Evolutionary conservation across 2,113 vertebrate genomes (phyloP).

Genomic region (Muscicapa adusta): DNA sequence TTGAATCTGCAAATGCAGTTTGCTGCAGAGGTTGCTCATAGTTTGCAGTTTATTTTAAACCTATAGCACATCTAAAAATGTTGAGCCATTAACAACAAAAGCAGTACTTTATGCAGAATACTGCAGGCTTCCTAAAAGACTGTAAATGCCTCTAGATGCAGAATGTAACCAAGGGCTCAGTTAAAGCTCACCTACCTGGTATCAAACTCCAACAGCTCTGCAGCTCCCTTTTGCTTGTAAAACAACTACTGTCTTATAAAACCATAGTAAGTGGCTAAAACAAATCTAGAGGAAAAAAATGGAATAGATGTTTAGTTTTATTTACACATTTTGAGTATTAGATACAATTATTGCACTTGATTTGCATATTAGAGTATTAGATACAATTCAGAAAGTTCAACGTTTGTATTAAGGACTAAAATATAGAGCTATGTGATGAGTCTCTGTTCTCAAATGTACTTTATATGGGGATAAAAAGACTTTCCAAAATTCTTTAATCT

Average conservation of each 20-base stretch:
- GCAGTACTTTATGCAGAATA: not conserved
- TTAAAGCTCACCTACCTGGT: not conserved
- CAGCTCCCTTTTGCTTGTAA: not conserved
- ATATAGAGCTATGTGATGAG: not conserved
- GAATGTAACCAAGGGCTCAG: not conserved
- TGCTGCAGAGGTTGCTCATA: not conserved
- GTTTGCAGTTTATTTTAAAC: not conserved
- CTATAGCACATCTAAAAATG: not conserved
- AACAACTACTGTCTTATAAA: constrained; percentile 19
- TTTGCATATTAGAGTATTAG: not conserved
- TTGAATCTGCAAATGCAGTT: not conserved
- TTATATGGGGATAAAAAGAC: not conserved
- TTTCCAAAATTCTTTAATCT: not conserved
- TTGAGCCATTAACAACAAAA: not conserved
- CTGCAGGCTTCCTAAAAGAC: not conserved
- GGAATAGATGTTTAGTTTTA: not conserved
- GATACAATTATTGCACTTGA: not conserved
- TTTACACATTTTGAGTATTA: not conserved
- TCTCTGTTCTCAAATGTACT: not conserved
- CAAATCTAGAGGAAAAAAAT: not conserved
- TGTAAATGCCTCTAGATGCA: not conserved
- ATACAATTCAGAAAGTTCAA: not conserved
- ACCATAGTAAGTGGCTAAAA: not conserved
- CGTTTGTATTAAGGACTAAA: not conserved
- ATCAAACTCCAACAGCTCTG: not conserved